These are phyloP conservation scores for Archocentrus centrarchus DNA, from an alignment of 2,113 vertebrate genomes.

Conservation along the genomic window DNA sequence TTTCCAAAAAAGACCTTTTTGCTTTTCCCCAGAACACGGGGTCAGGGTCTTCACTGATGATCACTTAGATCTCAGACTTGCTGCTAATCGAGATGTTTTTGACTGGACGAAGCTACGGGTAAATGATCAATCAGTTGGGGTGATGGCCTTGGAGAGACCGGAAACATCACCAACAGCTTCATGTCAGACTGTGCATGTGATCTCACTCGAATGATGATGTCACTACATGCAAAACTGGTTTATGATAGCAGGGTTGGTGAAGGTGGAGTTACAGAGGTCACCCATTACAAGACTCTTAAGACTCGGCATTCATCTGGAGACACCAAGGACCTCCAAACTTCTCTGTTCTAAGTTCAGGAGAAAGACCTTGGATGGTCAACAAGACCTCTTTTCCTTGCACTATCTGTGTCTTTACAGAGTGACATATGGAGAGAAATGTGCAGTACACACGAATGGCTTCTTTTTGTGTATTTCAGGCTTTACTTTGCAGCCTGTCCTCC, in stretches of 20 bases:
- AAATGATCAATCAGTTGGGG: not conserved
- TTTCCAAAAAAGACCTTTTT: no score
- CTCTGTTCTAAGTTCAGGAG: not conserved
- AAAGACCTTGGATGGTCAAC: not conserved
- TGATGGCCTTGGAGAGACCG: not conserved
- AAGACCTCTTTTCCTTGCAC: not conserved
- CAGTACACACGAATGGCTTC: not conserved
- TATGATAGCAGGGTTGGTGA: not conserved
- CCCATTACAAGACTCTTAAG: not conserved
- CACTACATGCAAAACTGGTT: not conserved
- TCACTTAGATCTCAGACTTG: no score
- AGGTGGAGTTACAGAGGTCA: not conserved
- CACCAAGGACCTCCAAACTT: not conserved
- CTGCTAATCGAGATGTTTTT: not conserved
- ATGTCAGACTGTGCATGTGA: not conserved
- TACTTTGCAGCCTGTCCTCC: fast-evolving
- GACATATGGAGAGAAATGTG: no score
- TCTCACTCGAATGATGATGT: not conserved
- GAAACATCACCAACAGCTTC: not conserved
- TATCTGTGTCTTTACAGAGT: not conserved
- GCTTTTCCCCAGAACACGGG: not conserved
- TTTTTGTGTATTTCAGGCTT: no score
- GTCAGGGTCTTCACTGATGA: not conserved
- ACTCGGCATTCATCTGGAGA: not conserved
- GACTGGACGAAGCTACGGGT: not conserved